Evolutionary conservation across 2,797 vertebrate genomes (phyloP).

Genomic region (Paramormyrops hopkinsi): DNA sequence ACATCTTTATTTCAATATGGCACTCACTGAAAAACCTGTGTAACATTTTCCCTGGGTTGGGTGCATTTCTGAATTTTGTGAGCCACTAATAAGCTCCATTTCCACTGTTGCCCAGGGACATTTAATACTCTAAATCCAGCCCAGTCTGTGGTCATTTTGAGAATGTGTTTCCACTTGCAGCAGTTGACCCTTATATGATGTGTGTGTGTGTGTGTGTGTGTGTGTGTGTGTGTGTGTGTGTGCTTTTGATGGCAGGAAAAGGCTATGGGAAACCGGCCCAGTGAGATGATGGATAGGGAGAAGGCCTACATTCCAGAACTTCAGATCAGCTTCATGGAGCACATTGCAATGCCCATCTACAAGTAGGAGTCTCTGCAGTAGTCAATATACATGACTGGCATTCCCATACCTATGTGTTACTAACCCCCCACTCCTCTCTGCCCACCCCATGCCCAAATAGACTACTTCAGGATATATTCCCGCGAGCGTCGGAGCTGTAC

Average conservation of each 20-base stretch:
- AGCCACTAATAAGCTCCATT: background rate
- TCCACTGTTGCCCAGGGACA: background rate
- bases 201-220: constrained; percentile 29
- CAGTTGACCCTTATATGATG: constrained; percentile 10
- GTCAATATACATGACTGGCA: background rate
- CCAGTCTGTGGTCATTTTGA: background rate
- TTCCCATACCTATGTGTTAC: background rate
- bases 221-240: constrained; percentile 25
- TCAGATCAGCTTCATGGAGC: constrained; percentile 99
- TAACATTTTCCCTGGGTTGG: background rate
- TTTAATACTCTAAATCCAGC: background rate
- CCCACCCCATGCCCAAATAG: constrained; percentile 47
- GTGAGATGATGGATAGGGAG: constrained; percentile 98
- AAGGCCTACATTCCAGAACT: constrained; percentile 96
- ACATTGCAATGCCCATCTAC: constrained; percentile 98
- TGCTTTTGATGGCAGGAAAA: constrained; percentile 72
- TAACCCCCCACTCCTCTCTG: background rate
- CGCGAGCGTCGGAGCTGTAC: constrained; percentile 76
- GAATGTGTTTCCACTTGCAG: constrained; percentile 1
- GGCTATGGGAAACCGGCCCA: constrained; percentile 94
- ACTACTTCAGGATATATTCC: constrained; percentile 86
- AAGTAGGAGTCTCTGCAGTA: constrained; percentile 63
- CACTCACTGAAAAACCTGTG: background rate
- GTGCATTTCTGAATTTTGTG: background rate
- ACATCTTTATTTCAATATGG: background rate